Percentiles rank a stretch among this genome's conserved stretches.
These are phyloP conservation scores for Asteroscopus sphinx DNA, from an alignment of 2,888 invertebrate genomes.

Conservation along the genomic window DNA sequence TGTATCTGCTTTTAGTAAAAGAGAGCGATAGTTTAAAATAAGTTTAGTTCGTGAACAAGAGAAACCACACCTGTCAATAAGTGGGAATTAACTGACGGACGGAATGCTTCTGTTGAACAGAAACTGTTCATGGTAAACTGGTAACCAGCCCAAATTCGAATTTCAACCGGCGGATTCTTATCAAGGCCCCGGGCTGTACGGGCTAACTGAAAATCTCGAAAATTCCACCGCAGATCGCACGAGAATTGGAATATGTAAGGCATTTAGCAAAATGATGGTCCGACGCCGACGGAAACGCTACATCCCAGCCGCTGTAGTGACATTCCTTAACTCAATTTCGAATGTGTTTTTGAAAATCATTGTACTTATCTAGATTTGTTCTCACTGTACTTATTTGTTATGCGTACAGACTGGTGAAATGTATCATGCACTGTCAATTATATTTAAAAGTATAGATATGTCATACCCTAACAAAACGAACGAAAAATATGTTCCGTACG, in stretches of 20 bases:
- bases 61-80: constrained; percentile 19
- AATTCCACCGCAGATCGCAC: constrained; percentile 84
- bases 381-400: constrained; percentile 1
- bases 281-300: constrained; percentile 39
- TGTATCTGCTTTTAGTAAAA: no score
- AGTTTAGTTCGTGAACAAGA: no score
- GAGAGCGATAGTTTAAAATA: no score
- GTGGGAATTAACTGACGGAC: constrained; percentile 35
- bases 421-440: no score
- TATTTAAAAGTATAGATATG: no score
- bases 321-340: constrained; percentile 62
- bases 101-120: constrained; percentile 75
- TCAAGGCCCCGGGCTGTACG: constrained; percentile 76
- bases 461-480: no score
- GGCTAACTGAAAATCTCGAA: constrained; percentile 84
- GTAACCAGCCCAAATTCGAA: constrained; percentile 76
- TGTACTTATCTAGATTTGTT: constrained; percentile 8
- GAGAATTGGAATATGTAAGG: constrained; percentile 84
- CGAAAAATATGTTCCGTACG: no score
- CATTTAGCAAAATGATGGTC: constrained; percentile 79
- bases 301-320: constrained; percentile 37
- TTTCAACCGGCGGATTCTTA: constrained; percentile 82
- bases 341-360: constrained; percentile 49
- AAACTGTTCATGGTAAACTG: constrained; percentile 66
- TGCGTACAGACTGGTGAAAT: no score